Conservation (phyloP, 2,797 vertebrate genomes). For the Rachycentron canadum region DNA sequence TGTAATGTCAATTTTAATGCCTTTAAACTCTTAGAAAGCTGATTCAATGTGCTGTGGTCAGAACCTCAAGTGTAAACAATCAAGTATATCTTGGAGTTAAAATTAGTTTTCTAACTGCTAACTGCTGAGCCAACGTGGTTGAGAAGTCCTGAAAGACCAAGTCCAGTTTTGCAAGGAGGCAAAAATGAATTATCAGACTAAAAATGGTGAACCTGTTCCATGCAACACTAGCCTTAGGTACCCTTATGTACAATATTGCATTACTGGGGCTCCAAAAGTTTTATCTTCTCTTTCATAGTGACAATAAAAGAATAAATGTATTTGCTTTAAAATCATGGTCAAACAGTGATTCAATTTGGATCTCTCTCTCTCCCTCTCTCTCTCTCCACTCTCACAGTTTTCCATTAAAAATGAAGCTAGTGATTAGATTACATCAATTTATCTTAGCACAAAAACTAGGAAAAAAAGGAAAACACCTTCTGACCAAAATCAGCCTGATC, state of each 20-base stretch:
- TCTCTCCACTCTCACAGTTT: too few species aligned
- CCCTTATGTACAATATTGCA: constrained; percentile 8
- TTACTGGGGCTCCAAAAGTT: not conserved
- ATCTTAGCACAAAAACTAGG: not conserved
- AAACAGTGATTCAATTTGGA: too few species aligned
- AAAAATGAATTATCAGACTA: not conserved
- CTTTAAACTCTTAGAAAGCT: not conserved
- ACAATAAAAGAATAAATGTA: too few species aligned
- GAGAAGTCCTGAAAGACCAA: not conserved
- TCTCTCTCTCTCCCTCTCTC: too few species aligned
- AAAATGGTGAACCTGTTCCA: not conserved
- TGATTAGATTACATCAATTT: not conserved
- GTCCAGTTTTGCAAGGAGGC: not conserved
- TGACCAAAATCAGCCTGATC: not conserved
- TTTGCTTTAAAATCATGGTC: too few species aligned
- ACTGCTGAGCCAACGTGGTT: not conserved
- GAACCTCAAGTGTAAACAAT: not conserved
- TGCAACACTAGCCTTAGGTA: constrained; percentile 3
- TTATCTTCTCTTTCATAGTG: not conserved
- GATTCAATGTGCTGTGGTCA: not conserved
- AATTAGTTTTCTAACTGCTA: not conserved
- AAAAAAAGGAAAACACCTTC: not conserved
- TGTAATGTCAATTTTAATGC: not conserved
- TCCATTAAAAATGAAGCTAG: too few species aligned
- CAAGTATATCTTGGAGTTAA: not conserved